phyloP scores from a whole-genome alignment of 1,140 invertebrate genomes.

The Formica selysi region DNA sequence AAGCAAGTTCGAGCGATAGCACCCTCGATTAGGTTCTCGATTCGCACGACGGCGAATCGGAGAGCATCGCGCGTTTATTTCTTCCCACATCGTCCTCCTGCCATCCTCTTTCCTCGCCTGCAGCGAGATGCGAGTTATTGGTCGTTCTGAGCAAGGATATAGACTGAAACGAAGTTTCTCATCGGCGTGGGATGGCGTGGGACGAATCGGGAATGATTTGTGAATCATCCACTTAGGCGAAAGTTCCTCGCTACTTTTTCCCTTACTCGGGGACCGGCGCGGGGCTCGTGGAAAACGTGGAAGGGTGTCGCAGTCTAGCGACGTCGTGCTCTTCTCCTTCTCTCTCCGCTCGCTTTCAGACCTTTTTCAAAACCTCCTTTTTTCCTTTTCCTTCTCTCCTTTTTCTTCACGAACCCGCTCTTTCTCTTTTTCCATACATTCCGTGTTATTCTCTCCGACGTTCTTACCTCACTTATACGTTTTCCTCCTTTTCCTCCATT shows the following conservation, averaged over 20 bases:
- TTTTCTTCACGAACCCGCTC: neutral
- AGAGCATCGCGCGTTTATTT: neutral
- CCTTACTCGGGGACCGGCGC: neutral
- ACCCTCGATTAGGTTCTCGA: slow-evolving; percentile 66
- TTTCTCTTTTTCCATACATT: slow-evolving; percentile 3
- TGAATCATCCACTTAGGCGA: slow-evolving; percentile 82
- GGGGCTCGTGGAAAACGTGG: neutral
- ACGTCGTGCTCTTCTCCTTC: no score
- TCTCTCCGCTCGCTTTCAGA: neutral
- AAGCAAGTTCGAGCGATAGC: slow-evolving; percentile 41
- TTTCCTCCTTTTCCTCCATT: slow-evolving; percentile 5
- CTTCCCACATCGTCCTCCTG: neutral
- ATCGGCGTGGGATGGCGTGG: slow-evolving; percentile 15
- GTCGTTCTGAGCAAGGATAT: slow-evolving; percentile 42
- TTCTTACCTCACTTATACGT: slow-evolving; percentile 17
- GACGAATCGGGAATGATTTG: slow-evolving; percentile 80
- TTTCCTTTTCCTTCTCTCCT: neutral
- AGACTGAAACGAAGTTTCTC: slow-evolving; percentile 71
- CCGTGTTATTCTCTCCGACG: slow-evolving; percentile 7
- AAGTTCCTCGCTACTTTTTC: slow-evolving; percentile 74
- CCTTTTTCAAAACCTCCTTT: neutral
- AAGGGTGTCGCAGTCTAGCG: slow-evolving; percentile 31
- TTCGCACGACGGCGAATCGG: slow-evolving; percentile 45
- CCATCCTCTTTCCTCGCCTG: slow-evolving; percentile 41
- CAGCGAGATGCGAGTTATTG: slow-evolving; percentile 68